Evolutionary conservation across 2,888 invertebrate genomes (phyloP), one percentile per base, ranked within the genome.

Genomic region (Lycaena phlaeas): DNA sequence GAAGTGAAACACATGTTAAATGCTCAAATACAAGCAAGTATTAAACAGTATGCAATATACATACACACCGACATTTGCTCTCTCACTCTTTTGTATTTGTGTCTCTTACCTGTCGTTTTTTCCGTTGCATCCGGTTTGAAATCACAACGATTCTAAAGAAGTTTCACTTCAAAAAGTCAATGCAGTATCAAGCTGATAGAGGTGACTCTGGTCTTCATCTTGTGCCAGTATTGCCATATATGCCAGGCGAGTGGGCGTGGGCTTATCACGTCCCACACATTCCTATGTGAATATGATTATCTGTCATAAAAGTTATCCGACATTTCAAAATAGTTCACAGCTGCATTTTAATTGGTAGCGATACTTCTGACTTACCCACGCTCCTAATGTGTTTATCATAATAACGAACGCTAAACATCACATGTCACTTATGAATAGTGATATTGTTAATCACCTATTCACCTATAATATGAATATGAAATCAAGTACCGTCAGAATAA

Each of bases 311-410:
- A 34, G 34, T 34, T 34, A 34, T 12, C 22, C 18, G 12, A 34
- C 34, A 22, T 31, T 18, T 11, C 11, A 30, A 18, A 18, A 18
- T 2, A 31, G 18, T 31, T 31, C 11, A 22, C 22, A 31, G 31
- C 18, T 31, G 31, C 12, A 17, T 31, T 31, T 31, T 18, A 31
- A 31, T 31, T 11, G 22, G 31, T 31, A 11, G 31, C 31, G 18
- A 31, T 31, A 31, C 18, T 18, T 31, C 18, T 18, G n/a, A 22
- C 18, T 34, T 34, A 18, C 22, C 9, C 31, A 31, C 31, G 34
- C 22, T 22, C 22, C 14, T 34, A 34, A 34, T 12, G 34, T 34
- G 34, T 34, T 34, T 34, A 34, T 34, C 34, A 34, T 34, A 34
- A 22, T 34, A 34, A 34, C 34, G 34, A 22, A 34, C 22, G 18